phyloP scores from a whole-genome alignment of 2,113 vertebrate genomes.

The Carassius auratus region DNA sequence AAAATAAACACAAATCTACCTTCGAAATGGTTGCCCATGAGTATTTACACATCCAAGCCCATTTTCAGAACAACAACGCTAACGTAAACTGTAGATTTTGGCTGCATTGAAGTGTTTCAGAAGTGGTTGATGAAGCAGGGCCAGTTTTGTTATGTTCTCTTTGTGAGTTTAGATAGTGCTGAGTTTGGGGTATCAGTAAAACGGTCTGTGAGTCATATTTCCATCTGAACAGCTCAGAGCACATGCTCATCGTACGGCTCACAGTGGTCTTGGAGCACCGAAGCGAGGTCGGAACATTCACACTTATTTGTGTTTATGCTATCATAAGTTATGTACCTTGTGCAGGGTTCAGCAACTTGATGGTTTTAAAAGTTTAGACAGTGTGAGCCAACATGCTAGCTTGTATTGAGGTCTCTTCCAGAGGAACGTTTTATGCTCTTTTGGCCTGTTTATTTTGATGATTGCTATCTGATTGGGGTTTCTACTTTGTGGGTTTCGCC shows the following conservation, averaged over 20 bases:
- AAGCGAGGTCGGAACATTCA: background rate
- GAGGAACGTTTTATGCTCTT: background rate
- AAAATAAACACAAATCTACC: background rate
- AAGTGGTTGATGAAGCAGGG: background rate
- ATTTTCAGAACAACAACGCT: background rate
- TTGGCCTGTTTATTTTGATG: background rate
- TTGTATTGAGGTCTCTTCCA: background rate
- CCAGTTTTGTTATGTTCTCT: background rate
- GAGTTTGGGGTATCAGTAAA: constrained; percentile 31
- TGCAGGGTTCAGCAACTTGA: background rate
- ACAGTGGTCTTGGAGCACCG: background rate
- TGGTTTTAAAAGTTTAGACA: background rate
- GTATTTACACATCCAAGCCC: background rate
- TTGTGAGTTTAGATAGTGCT: constrained; percentile 32
- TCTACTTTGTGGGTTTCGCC: background rate
- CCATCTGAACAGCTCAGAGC: constrained; percentile 17
- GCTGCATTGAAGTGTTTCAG: background rate
- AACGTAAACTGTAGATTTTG: background rate
- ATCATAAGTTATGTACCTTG: background rate
- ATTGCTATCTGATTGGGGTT: background rate
- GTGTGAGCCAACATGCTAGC: background rate
- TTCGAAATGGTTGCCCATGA: background rate
- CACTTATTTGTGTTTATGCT: background rate
- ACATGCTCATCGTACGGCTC: background rate
- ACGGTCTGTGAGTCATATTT: constrained; percentile 10